Conservation (phyloP, 2,888 invertebrate genomes). For the Dryomyza anilis region DNA sequence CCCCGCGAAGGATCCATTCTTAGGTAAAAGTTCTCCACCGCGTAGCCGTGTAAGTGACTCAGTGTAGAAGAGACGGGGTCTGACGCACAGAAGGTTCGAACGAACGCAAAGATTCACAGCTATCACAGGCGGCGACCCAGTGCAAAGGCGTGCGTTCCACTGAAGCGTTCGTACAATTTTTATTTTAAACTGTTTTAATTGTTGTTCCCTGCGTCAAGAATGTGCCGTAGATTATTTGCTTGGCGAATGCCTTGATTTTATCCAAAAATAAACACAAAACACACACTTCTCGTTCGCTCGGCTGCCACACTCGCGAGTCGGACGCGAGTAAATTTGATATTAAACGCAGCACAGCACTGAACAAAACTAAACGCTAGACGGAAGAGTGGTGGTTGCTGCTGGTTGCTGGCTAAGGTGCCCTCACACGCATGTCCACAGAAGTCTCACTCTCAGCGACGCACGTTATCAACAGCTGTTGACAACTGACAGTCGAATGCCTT, state of each 20-base stretch:
- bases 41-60: conserved; percentile 42
- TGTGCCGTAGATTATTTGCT: conserved; percentile 18
- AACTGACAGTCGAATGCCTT: conserved; percentile 29
- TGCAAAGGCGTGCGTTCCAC: conserved; percentile 14
- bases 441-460: conserved; percentile 21
- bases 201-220: conserved; percentile 20
- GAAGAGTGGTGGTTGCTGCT: too few species aligned
- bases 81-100: conserved; percentile 17
- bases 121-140: conserved; percentile 20
- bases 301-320: too few species aligned
- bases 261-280: conserved; percentile 48
- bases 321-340: conserved; percentile 21
- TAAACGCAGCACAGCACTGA: background rate
- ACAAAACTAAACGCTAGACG: too few species aligned
- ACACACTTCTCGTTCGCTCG: conserved; percentile 38
- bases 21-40: conserved; percentile 60
- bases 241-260: conserved; percentile 32
- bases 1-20: conserved; percentile 88
- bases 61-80: conserved; percentile 24
- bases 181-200: conserved; percentile 39
- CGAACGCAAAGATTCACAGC: background rate
- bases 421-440: conserved; percentile 23
- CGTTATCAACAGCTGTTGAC: conserved; percentile 31
- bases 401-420: background rate
- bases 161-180: conserved; percentile 28